A percentile compares a stretch with the other conserved stretches of the same genome.
Conservation (phyloP, 2,888 invertebrate genomes). For the Laspeyria flexula region DNA sequence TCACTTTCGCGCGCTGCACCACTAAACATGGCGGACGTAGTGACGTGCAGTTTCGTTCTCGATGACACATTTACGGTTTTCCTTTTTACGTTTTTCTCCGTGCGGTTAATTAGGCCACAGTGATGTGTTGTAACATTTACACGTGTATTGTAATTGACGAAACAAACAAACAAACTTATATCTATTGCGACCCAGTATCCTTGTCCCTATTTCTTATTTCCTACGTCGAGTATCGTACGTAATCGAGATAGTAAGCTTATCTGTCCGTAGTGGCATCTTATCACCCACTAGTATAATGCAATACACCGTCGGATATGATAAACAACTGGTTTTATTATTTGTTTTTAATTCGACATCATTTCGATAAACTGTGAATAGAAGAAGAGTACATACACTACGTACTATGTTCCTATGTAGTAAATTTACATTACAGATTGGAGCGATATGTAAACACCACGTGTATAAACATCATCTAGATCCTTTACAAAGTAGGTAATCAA, state of each 20-base stretch:
- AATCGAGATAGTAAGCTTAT: conserved; percentile 78
- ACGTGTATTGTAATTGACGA: conserved; percentile 73
- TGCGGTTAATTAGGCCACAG: conserved; percentile 37
- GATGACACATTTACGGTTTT: conserved; percentile 63
- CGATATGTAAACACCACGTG: background rate
- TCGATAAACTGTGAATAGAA: conserved; percentile 29
- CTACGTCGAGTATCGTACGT: conserved; percentile 70
- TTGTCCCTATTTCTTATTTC: conserved; percentile 83
- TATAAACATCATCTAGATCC: conserved; percentile 23
- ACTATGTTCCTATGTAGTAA: background rate
- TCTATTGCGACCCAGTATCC: conserved; percentile 70
- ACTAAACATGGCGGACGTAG: conserved; percentile 76
- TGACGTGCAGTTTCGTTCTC: conserved; percentile 73
- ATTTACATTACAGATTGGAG: too few species aligned
- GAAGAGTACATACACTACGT: background rate
- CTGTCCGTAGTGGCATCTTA: conserved; percentile 72
- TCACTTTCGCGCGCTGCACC: conserved; percentile 84
- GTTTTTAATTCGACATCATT: conserved; percentile 60
- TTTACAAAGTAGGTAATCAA: conserved; percentile 36
- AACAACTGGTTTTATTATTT: conserved; percentile 64
- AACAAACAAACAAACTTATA: conserved; percentile 75
- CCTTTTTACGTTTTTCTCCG: conserved; percentile 29
- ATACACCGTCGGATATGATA: conserved; percentile 59
- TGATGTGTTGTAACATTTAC: conserved; percentile 70
- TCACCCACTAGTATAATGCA: conserved; percentile 72